These are phyloP conservation scores for Lathronympha strigana DNA, from an alignment of 2,888 invertebrate species.

Conservation along the genomic window DNA sequence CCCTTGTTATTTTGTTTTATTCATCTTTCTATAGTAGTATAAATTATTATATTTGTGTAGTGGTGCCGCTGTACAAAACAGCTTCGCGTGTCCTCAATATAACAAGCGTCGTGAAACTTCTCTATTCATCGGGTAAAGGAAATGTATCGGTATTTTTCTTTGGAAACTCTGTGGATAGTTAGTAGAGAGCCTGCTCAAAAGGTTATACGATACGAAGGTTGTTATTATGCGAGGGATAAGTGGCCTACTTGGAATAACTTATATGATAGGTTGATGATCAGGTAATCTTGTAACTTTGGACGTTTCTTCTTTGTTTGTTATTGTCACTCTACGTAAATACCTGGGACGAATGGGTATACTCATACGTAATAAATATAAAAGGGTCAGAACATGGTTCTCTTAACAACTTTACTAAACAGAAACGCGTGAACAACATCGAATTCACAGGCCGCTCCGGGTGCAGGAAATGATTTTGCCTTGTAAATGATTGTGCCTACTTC, in stretches of 20 bases:
- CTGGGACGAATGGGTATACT: too few species aligned
- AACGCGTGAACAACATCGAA: too few species aligned
- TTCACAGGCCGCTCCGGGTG: too few species aligned
- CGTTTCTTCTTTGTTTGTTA: not conserved
- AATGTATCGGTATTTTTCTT: conserved; percentile 64
- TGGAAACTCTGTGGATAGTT: conserved; percentile 56
- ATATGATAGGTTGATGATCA: conserved; percentile 6
- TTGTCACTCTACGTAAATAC: not conserved
- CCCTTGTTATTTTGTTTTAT: too few species aligned
- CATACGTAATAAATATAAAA: too few species aligned
- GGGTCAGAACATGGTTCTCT: too few species aligned
- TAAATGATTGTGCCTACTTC: too few species aligned
- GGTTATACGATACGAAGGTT: conserved; percentile 55
- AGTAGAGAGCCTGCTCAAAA: conserved; percentile 58
- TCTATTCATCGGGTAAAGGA: conserved; percentile 48
- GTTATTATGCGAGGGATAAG: conserved; percentile 18
- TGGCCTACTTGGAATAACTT: conserved; percentile 6
- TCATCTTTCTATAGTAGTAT: too few species aligned
- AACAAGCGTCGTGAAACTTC: conserved; percentile 20
- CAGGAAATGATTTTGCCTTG: too few species aligned
- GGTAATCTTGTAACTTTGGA: not conserved
- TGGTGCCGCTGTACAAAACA: not conserved
- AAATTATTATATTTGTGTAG: not conserved
- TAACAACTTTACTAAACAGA: too few species aligned
- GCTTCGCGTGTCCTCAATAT: conserved; percentile 11